Base-by-base conservation (phyloP, 2,113 vertebrate genomes). In the Barnardius zonarius region DNA sequence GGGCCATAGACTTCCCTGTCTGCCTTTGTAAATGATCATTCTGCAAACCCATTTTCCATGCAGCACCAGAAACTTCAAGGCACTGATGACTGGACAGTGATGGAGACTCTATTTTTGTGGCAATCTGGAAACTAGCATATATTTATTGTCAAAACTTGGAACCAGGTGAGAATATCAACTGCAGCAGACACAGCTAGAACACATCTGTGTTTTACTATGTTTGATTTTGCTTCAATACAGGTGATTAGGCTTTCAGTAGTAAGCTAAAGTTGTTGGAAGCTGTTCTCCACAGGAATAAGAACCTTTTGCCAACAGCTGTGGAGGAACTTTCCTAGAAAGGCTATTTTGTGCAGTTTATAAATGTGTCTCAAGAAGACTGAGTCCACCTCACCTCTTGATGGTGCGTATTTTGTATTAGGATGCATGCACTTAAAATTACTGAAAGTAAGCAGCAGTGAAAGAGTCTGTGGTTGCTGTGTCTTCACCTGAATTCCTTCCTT, bases 401-500 rank as follows among this genome's bases (percentile, higher is more conserved):
- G 27, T 1, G 1, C 12, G 33, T n/a, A 59, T 48, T 35, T 59
- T 76, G 30, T 18, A 24, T 35, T 48, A 76, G 51, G 8, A 37
- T 51, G 27, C 27, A 7, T 6, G 22, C 33, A 35, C 9, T 52
- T 43, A 14, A 0, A 44, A 51, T 41, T 10, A 41, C 19, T 52
- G 25, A 69, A 75, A 35, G n/a, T 85, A 43, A 62, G 23, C 48
- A 80, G 17, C 59, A 66, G 20, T 41, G 79, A 61, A 89, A 66
- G 54, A 25, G 27, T 37, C 35, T 82, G n/a, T 68, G 49, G 25
- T 75, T 67, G 85, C 28, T 77, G 24, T 62, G 28, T 67, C 33
- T 94, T n/a, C 74, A 41, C n/a, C 51, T 90, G 69, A 17, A 55
- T 93, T 88, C 73, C 20, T 83, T 90, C 59, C 17, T 84, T 52